Evolutionary conservation across 2,797 vertebrate species (phyloP), one percentile per base, ranked within the genome.

Genomic region (Chromobotia macracanthus): DNA sequence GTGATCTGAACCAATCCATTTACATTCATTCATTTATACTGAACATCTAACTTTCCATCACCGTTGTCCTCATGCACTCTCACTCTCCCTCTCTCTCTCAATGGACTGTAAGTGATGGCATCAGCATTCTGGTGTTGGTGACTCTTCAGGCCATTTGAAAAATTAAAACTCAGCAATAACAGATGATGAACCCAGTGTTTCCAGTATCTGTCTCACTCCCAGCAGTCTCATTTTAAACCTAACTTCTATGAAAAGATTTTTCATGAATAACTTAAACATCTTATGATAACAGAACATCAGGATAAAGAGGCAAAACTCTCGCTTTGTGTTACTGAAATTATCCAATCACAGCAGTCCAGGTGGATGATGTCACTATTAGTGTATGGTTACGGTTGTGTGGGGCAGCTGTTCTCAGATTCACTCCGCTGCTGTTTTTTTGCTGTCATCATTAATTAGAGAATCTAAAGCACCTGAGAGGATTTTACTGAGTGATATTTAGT

Each of bases 381-480:
- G 25, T 31, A 16, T 61, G 28, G 16, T 16, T 15, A 1, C 13
- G 58, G 23, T 13, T 28, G 58, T 28, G 3, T 5, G 58, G 16
- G 58, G 16, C 58, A 63, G 3, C 60, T 18, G 15, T 63, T 28
- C 15, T 63, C 60, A 35, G 12, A 35, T 63, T 63, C 60, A 31
- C 60, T n/a, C 6, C 1, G 8, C 21, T 53, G 3, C 58, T 31
- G 13, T 72, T 41, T 77, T 71, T 71, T 76, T 66, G 58, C 72
- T 35, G n/a, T 65, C 41, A 16, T 66, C 73, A 56, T 76, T 81
- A 64, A 81, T 76, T 69, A 65, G 38, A 4, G 31, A 65, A 48
- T 67, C 66, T 35, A 41, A 31, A 56, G 60, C 9, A 2, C 25
- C 63, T 44, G 55, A 64, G 60, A 64, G 28, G 11, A 18, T 70